phyloP scores from a whole-genome alignment of 2,797 vertebrate species.

The Mycteria americana region DNA sequence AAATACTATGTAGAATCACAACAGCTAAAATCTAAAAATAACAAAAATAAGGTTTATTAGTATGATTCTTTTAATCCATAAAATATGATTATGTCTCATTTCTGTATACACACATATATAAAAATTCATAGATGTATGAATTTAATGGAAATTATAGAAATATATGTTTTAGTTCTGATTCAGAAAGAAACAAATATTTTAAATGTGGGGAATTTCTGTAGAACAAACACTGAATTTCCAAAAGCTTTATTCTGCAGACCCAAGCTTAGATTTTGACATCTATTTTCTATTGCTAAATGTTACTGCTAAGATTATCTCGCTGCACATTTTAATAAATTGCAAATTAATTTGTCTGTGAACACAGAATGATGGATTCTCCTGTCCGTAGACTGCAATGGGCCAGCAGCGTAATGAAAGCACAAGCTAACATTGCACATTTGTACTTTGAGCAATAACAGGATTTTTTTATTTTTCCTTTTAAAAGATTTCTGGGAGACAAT shows the following conservation, averaged over 20 bases:
- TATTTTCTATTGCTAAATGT: neutral
- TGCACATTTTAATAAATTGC: neutral
- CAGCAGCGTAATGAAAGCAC: rapidly evolving
- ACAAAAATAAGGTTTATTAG: neutral
- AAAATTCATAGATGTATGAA: neutral
- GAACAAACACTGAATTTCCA: neutral
- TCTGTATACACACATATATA: rapidly evolving
- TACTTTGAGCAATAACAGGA: too few relatives aligned
- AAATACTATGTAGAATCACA: neutral
- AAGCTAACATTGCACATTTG: rapidly evolving
- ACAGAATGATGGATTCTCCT: rapidly evolving
- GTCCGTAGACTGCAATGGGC: rapidly evolving
- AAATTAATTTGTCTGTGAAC: neutral
- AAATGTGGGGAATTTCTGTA: neutral
- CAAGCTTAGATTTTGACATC: neutral
- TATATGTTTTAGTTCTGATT: neutral
- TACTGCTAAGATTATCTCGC: neutral
- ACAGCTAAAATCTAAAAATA: neutral
- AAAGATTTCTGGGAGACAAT: neutral
- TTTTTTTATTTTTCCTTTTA: neutral
- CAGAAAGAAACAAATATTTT: neutral
- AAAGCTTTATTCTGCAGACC: neutral
- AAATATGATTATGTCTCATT: neutral
- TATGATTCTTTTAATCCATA: neutral
- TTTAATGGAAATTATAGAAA: neutral